Percentiles rank a stretch among this genome's conserved stretches.
phyloP scores from a whole-genome alignment of 2,888 invertebrate genomes.

The Blomia tropicalis region DNA sequence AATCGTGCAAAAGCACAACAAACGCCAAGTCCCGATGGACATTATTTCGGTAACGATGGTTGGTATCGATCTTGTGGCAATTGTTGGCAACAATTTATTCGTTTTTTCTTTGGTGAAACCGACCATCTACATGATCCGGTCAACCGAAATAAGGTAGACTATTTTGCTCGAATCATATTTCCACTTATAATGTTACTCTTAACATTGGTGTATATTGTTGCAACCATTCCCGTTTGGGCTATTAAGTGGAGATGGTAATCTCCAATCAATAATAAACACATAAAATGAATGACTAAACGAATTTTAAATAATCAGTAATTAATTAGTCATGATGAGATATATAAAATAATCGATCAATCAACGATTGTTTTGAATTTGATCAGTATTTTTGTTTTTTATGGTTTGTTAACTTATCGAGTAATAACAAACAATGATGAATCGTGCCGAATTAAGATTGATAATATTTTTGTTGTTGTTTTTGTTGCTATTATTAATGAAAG shows the following conservation, averaged over 20 bases:
- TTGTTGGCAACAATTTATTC: background rate
- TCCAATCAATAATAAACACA: too few species aligned
- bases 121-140: slow-evolving; percentile 18
- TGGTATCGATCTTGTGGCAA: background rate
- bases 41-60: slow-evolving; percentile 19
- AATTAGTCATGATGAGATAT: background rate
- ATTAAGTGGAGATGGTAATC: slow-evolving; percentile 1
- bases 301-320: background rate
- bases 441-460: background rate
- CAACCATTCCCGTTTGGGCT: slow-evolving; percentile 12
- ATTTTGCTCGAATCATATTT: slow-evolving; percentile 17
- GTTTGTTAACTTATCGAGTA: background rate
- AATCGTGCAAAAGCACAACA: background rate
- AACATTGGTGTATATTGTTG: slow-evolving; percentile 19
- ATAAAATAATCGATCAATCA: too few species aligned
- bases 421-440: background rate
- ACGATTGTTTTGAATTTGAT: too few species aligned
- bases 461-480: background rate
- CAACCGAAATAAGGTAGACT: slow-evolving; percentile 24
- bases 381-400: too few species aligned
- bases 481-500: background rate
- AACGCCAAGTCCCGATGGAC: slow-evolving; percentile 5
- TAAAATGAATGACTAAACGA: background rate
- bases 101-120: slow-evolving; percentile 16
- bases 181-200: slow-evolving; percentile 20